Base-by-base conservation (phyloP, 1,140 invertebrate species). In the Achatina immaculata region DNA sequence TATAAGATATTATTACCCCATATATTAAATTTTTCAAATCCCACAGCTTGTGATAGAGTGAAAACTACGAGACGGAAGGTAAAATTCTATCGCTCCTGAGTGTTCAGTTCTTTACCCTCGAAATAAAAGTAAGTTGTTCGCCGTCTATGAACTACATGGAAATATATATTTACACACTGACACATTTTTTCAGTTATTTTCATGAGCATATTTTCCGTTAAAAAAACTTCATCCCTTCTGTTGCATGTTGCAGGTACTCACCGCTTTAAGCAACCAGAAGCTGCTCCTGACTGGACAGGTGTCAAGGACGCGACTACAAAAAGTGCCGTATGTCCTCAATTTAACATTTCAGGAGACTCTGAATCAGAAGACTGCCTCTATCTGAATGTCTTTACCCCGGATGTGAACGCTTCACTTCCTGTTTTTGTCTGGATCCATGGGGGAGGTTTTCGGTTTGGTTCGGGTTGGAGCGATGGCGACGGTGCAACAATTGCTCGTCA, bases 341-440 rank as follows among this genome's bases (percentile, higher is more conserved):
- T 36, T n/a, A 42, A 34, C 6, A 34, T 3, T 40, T 24, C 7
- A 40, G 68, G 42, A 6, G 16, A 21, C 68, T 9, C 36, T 1
- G 21, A 34, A 34, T 62, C 55, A 34, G 76, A 78, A 78, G 76
- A 78, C 45, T 78, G 76, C 48, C 65, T 78, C 43, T 68, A 45
- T 40, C 76, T 78, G 28, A 78, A 68, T 34, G 76, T 78, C 16
- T 78, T 68, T 36, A 43, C 62, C 7, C 76, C 76, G 40, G 62
- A 78, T 68, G 34, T 78, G 21, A 69, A 78, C 31, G 19, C 24
- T 1, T 68, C 62, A 21, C 42, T 66, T 68, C 65, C 76, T 1
- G 76, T 78, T 38, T 9, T 78, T 4, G 65, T 78, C 31, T 78
- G 76, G 76, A 78, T 78, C 28, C 76, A 78, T 43, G 76, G 76